Evolutionary conservation across 2,888 invertebrate species (phyloP).

Genomic region (Zaprionus bogoriensis): DNA sequence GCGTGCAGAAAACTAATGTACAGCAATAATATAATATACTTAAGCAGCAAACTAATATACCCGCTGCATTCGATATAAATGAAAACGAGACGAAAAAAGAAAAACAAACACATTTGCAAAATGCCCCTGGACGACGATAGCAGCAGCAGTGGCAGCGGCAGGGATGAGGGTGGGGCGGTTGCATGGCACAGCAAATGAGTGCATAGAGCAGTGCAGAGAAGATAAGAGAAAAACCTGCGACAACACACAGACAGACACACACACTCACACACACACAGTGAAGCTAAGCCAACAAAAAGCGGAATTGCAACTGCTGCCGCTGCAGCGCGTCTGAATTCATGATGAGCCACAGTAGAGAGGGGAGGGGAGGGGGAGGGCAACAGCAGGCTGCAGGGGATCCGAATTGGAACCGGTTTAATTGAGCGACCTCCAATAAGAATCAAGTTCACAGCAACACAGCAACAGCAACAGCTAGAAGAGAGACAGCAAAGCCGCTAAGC

Average conservation of each 20-base stretch:
- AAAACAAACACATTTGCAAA: slow-evolving; percentile 45
- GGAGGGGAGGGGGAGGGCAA: background rate
- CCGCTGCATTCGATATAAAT: too few relatives aligned
- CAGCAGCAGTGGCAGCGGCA: background rate
- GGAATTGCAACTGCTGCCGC: slow-evolving; percentile 52
- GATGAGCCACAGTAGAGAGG: slow-evolving; percentile 4
- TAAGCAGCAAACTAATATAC: too few relatives aligned
- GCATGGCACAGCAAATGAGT: slow-evolving; percentile 35
- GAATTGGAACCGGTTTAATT: slow-evolving; percentile 71
- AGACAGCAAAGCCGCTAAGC: slow-evolving; percentile 34
- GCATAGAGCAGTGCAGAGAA: slow-evolving; percentile 39
- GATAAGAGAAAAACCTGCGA: slow-evolving; percentile 42
- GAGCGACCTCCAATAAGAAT: slow-evolving; percentile 73
- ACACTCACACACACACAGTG: slow-evolving; percentile 9
- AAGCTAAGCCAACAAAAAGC: slow-evolving; percentile 36
- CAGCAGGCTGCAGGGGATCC: background rate
- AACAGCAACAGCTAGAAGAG: too few relatives aligned
- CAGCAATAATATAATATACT: too few relatives aligned
- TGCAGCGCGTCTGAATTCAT: slow-evolving; percentile 41
- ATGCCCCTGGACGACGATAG: slow-evolving; percentile 27
- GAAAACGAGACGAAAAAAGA: slow-evolving; percentile 7
- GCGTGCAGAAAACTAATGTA: too few relatives aligned
- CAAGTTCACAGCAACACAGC: slow-evolving; percentile 68
- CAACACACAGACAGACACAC: slow-evolving; percentile 20
- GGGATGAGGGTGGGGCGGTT: background rate